Conservation (phyloP, 2,113 vertebrate species). For the Sialia sialis region DNA sequence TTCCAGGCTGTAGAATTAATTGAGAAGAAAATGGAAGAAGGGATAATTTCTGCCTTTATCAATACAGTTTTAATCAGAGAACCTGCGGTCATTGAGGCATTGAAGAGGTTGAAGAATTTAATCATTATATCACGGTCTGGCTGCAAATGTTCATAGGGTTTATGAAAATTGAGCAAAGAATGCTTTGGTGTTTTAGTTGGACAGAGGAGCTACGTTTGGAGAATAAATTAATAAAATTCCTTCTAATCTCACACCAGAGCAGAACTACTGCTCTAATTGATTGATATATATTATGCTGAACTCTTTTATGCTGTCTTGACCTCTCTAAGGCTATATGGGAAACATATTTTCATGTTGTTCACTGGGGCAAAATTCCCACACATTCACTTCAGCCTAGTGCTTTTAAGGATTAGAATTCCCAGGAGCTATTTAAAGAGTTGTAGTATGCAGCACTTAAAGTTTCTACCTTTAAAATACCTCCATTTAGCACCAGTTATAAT, state of each 20-base stretch:
- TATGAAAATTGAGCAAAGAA: background rate
- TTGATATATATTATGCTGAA: background rate
- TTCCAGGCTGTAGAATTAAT: background rate
- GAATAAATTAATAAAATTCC: background rate
- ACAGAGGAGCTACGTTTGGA: background rate
- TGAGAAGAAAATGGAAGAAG: background rate
- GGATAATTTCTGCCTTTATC: background rate
- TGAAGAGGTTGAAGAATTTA: background rate
- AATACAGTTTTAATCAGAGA: background rate
- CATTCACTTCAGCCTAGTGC: background rate
- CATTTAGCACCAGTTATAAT: background rate
- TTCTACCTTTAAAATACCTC: background rate
- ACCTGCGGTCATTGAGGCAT: background rate
- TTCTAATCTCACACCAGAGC: background rate
- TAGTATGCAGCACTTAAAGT: background rate
- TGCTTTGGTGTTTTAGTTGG: background rate
- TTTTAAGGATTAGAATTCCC: background rate
- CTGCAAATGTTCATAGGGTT: background rate
- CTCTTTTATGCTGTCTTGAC: background rate
- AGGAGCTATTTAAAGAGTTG: background rate
- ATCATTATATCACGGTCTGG: background rate
- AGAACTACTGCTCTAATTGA: background rate
- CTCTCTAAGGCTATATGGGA: background rate
- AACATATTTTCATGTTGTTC: background rate
- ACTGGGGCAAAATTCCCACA: background rate